phyloP scores from a whole-genome alignment of 2,797 vertebrate genomes.

The Danio albolineatus region DNA sequence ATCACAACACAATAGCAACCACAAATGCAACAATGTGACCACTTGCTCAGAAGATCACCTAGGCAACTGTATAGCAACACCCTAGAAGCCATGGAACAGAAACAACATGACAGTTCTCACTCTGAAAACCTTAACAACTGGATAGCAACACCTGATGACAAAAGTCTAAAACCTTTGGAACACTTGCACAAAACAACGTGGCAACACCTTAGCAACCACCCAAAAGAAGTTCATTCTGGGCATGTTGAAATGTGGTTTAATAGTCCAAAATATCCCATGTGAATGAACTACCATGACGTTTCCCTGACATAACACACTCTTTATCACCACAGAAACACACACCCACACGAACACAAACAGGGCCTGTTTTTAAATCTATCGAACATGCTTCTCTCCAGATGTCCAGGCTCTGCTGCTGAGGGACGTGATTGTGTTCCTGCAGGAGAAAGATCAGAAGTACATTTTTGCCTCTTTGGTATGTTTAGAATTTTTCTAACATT shows the following conservation, averaged over 20 bases:
- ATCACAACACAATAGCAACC: neutral
- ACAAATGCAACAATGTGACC: neutral
- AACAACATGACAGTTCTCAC: neutral
- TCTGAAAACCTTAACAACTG: neutral
- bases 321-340: conserved; percentile 6
- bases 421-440: conserved; percentile 90
- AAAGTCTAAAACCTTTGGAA: too few species aligned
- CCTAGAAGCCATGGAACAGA: neutral
- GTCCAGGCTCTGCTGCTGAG: conserved; percentile 90
- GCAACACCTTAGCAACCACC: neutral
- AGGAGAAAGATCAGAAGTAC: conserved; percentile 96
- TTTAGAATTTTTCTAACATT: conserved; percentile 19
- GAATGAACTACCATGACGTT: neutral
- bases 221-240: neutral
- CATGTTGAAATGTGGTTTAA: neutral
- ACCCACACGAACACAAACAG: conserved; percentile 14
- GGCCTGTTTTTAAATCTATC: conserved; percentile 5
- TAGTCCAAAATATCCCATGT: neutral
- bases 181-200: neutral
- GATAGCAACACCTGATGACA: neutral
- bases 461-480: conserved; percentile 90
- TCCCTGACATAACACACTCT: neutral
- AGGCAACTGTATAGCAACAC: neutral
- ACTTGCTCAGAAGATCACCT: neutral
- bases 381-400: conserved; percentile 74